These are phyloP conservation scores for Ophion obscuratus DNA, from an alignment of 2,888 invertebrate genomes.

Conservation along the genomic window DNA sequence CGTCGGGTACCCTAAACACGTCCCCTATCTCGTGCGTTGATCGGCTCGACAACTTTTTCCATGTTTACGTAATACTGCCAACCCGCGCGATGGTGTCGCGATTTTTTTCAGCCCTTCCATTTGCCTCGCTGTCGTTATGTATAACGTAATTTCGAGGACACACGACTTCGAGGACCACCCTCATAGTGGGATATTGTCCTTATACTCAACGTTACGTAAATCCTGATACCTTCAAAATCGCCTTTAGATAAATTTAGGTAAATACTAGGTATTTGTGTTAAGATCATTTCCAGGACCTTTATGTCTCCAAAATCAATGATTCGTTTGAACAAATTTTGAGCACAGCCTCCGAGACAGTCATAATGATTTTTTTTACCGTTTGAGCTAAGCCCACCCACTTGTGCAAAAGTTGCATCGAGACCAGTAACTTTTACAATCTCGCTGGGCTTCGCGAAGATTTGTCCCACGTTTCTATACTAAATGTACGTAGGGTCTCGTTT, in stretches of 20 bases:
- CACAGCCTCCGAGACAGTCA: not conserved
- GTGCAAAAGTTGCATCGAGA: constrained; percentile 52
- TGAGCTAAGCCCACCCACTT: constrained; percentile 24
- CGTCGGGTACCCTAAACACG: constrained; percentile 62
- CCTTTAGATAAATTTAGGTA: too few relatives aligned
- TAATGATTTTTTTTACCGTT: constrained; percentile 28
- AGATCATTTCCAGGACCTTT: too few relatives aligned
- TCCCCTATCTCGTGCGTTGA: constrained; percentile 59
- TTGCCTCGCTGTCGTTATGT: constrained; percentile 24
- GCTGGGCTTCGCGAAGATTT: constrained; percentile 17
- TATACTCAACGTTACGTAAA: too few relatives aligned
- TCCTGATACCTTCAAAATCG: too few relatives aligned
- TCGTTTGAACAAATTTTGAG: not conserved
- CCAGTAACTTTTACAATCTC: constrained; percentile 62
- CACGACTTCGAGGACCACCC: too few relatives aligned
- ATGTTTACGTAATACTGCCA: constrained; percentile 72
- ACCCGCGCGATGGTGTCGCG: constrained; percentile 39
- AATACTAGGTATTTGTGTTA: too few relatives aligned
- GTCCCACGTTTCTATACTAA: not conserved
- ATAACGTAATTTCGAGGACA: not conserved
- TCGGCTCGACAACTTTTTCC: constrained; percentile 72
- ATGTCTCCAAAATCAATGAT: too few relatives aligned
- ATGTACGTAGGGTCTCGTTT: not conserved
- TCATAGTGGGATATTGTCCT: too few relatives aligned
- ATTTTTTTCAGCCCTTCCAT: constrained; percentile 43